phyloP scores from a whole-genome alignment of 2,888 invertebrate species.

The Ommatoiulus sabulosus region DNA sequence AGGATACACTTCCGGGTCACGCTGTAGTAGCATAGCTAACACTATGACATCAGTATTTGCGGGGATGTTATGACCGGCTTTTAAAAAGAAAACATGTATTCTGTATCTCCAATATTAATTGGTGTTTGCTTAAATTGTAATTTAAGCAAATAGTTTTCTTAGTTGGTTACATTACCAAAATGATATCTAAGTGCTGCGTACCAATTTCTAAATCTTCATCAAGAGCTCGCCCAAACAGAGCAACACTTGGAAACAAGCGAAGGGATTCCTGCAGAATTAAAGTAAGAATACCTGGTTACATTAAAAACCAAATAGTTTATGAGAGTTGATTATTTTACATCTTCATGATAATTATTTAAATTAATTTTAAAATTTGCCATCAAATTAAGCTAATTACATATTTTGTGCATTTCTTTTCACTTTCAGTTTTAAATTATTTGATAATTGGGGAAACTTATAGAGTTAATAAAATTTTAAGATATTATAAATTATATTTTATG shows the following conservation, averaged over 20 bases:
- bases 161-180: not conserved
- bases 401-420: no score
- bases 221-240: not conserved
- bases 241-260: slow-evolving; percentile 30
- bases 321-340: not conserved
- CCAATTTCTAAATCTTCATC: not conserved
- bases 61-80: slow-evolving; percentile 6
- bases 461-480: no score
- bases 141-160: not conserved
- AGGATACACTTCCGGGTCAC: slow-evolving; percentile 51
- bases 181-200: not conserved
- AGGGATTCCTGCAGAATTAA: slow-evolving; percentile 36
- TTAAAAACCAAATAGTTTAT: not conserved
- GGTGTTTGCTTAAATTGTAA: no score
- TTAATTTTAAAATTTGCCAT: no score
- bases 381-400: no score
- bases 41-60: slow-evolving; percentile 4
- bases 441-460: no score
- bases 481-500: no score
- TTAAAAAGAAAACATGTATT: not conserved
- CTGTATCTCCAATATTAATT: not conserved
- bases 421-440: no score
- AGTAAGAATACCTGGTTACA: no score
- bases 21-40: slow-evolving; percentile 19
- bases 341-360: no score